phyloP scores from a whole-genome alignment of 2,888 invertebrate species.

The Flabesymbios commensalis region DNA sequence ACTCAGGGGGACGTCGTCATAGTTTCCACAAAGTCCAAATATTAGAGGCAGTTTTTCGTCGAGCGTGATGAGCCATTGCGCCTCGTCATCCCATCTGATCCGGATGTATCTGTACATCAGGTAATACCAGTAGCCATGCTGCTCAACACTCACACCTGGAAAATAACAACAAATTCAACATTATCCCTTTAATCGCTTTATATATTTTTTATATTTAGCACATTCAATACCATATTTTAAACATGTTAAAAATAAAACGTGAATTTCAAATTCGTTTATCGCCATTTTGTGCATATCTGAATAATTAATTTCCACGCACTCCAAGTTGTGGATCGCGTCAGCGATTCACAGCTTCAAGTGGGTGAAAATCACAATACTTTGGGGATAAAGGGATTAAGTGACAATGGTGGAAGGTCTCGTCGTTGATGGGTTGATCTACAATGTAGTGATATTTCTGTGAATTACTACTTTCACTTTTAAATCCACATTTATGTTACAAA shows the following conservation, averaged over 20 bases:
- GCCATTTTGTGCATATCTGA: too few species aligned
- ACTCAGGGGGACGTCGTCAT: conserved; percentile 31
- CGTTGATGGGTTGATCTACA: too few species aligned
- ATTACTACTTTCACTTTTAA: too few species aligned
- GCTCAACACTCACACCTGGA: conserved; percentile 15
- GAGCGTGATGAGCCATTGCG: conserved; percentile 9
- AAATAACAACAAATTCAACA: not conserved
- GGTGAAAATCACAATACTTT: too few species aligned
- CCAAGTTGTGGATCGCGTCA: too few species aligned
- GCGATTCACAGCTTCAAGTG: too few species aligned
- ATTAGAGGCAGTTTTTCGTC: not conserved
- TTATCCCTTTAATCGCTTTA: not conserved
- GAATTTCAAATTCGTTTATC: too few species aligned
- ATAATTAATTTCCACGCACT: too few species aligned
- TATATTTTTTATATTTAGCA: not conserved
- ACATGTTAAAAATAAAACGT: not conserved
- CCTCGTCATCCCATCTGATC: conserved; percentile 18
- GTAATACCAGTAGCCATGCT: conserved; percentile 16
- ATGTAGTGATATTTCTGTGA: too few species aligned
- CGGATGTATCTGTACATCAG: conserved; percentile 17
- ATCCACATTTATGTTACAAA: too few species aligned
- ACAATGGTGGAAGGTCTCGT: too few species aligned
- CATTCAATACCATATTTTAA: not conserved
- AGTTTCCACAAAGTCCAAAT: conserved; percentile 47
- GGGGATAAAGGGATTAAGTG: too few species aligned